These are phyloP conservation scores for Lamproptera curius DNA, from an alignment of 2,888 invertebrate genomes.

Conservation along the genomic window DNA sequence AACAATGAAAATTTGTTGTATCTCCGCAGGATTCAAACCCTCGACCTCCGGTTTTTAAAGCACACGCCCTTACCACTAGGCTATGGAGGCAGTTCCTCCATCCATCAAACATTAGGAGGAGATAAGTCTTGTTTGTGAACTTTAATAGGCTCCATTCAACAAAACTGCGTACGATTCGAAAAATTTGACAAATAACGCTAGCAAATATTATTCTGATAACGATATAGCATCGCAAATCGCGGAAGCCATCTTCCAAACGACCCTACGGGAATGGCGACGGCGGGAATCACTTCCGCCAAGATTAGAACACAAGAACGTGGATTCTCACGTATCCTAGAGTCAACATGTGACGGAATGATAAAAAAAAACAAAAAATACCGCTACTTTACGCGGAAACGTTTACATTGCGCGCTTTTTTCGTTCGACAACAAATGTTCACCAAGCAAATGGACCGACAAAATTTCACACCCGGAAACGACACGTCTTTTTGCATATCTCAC, in stretches of 20 bases:
- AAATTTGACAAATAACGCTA: no score
- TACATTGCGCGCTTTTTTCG: conserved; percentile 34
- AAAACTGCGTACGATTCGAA: no score
- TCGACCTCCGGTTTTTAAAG: no score
- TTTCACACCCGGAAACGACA: conserved; percentile 57
- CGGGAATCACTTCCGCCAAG: conserved; percentile 27
- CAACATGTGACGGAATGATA: conserved; percentile 20
- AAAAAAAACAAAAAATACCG: conserved; percentile 48
- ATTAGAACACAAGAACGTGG: conserved; percentile 53
- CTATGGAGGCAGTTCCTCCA: no score
- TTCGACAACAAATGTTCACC: conserved; percentile 46
- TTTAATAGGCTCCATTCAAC: no score
- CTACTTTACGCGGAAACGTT: conserved; percentile 46
- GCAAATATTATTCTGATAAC: not conserved
- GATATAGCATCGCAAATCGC: not conserved
- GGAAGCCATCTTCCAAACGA: not conserved
- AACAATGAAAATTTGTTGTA: no score
- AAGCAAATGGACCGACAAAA: conserved; percentile 59
- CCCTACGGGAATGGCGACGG: conserved; percentile 13
- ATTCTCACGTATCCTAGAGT: conserved; percentile 39
- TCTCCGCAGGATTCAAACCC: no score
- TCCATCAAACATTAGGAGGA: no score
- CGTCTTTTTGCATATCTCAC: conserved; percentile 41
- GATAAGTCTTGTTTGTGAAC: no score
- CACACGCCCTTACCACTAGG: no score